A percentile compares a stretch with the other conserved stretches of the same genome.
These are phyloP conservation scores for Acrocera orbiculus DNA, from an alignment of 2,888 invertebrate species.

Conservation along the genomic window DNA sequence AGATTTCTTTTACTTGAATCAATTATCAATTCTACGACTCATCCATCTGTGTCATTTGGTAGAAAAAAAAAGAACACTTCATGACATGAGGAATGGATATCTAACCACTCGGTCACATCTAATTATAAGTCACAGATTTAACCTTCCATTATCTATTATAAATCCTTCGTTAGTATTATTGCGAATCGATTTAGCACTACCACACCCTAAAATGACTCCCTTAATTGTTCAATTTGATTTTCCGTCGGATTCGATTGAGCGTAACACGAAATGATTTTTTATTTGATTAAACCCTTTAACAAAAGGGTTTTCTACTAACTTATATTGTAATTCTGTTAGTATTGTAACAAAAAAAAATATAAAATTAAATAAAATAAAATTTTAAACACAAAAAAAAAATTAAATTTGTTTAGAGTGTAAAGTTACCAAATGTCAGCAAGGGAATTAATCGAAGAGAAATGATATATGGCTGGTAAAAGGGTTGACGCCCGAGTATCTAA, in stretches of 20 bases:
- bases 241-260: constrained; percentile 9
- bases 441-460: constrained; percentile 33
- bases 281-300: constrained; percentile 8
- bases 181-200: too few relatives aligned
- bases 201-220: too few relatives aligned
- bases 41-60: too few relatives aligned
- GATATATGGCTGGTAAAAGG: constrained; percentile 22
- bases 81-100: too few relatives aligned
- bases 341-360: constrained; percentile 2
- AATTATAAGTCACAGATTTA: too few relatives aligned
- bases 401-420: constrained; percentile 10
- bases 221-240: constrained; percentile 12
- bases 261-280: constrained; percentile 10
- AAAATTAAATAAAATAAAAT: not conserved
- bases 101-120: too few relatives aligned
- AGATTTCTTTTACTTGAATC: too few relatives aligned
- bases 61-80: too few relatives aligned
- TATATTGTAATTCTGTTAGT: constrained; percentile 3
- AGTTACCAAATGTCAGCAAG: constrained; percentile 28
- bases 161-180: too few relatives aligned
- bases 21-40: too few relatives aligned
- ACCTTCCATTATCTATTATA: too few relatives aligned
- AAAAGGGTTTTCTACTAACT: constrained; percentile 10
- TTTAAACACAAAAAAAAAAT: constrained; percentile 6
- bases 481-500: constrained; percentile 1